phyloP scores from a whole-genome alignment of 1,140 invertebrate genomes.

The Palaemon carinicauda region DNA sequence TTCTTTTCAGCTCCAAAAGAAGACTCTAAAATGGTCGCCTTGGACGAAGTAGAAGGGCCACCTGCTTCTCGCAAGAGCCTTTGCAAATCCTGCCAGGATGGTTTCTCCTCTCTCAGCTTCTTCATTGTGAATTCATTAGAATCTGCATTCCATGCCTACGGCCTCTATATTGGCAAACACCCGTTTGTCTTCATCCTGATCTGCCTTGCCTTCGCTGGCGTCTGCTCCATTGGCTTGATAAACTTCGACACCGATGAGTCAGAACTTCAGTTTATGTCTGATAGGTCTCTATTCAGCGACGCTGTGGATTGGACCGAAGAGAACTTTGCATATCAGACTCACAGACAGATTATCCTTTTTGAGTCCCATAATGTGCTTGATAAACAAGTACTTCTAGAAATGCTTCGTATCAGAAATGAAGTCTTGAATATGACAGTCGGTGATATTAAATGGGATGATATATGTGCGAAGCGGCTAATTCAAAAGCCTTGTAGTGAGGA shows the following conservation, averaged over 20 bases:
- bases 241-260: conserved; percentile 73
- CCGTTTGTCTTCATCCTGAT: conserved; percentile 69
- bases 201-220: conserved; percentile 67
- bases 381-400: conserved; percentile 67
- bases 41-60: too few species aligned
- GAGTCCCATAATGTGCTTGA: conserved; percentile 75
- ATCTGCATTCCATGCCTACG: conserved; percentile 60
- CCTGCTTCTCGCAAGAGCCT: too few species aligned
- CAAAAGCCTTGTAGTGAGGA: background rate
- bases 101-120: background rate
- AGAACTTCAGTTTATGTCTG: conserved; percentile 75
- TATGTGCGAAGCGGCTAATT: conserved; percentile 52
- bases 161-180: conserved; percentile 61
- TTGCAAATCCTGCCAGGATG: too few species aligned
- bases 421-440: conserved; percentile 33
- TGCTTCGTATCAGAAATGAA: conserved; percentile 59
- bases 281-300: conserved; percentile 73
- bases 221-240: conserved; percentile 69
- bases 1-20: background rate
- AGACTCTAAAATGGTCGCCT: too few species aligned
- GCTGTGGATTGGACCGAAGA: conserved; percentile 78
- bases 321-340: conserved; percentile 73
- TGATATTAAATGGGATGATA: conserved; percentile 27
- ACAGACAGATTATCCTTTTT: conserved; percentile 72
- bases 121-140: conserved; percentile 40